Percentiles rank a stretch among this genome's conserved stretches.
Conservation (phyloP, 2,888 invertebrate species). For the Andrena minutula region DNA sequence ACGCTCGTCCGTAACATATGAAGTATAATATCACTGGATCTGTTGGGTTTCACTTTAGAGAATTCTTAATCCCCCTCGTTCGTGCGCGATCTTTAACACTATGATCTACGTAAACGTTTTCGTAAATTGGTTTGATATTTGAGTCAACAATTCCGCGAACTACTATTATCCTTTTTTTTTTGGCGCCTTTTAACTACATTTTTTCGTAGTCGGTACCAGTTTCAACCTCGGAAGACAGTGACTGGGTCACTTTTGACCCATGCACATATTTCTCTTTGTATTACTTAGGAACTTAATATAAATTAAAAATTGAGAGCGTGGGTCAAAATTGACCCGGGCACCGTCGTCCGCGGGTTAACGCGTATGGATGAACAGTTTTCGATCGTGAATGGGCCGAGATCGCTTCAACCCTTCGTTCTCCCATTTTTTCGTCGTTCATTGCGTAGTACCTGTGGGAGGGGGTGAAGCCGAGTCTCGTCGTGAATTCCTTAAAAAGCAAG, state of each 20-base stretch:
- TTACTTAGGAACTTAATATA: too few relatives aligned
- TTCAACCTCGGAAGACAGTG: too few relatives aligned
- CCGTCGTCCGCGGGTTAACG: constrained; percentile 11
- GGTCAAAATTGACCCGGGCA: too few relatives aligned
- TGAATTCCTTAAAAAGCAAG: constrained; percentile 23
- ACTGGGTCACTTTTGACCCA: too few relatives aligned
- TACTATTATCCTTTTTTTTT: constrained; percentile 21
- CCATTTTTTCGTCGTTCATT: not conserved
- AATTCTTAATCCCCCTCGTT: constrained; percentile 33
- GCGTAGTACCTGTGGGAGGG: not conserved
- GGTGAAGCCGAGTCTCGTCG: not conserved
- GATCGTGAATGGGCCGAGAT: not conserved
- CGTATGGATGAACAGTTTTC: constrained; percentile 31
- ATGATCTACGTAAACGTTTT: constrained; percentile 47
- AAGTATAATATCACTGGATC: constrained; percentile 62
- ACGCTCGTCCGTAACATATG: constrained; percentile 53
- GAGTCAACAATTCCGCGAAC: constrained; percentile 47
- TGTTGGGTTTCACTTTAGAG: constrained; percentile 39
- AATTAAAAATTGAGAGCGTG: too few relatives aligned
- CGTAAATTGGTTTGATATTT: constrained; percentile 54
- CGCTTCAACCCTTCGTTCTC: constrained; percentile 37
- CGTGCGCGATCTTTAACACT: constrained; percentile 37
- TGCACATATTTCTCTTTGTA: too few relatives aligned
- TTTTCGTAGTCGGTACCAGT: constrained; percentile 21
- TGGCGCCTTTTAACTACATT: constrained; percentile 20